Percentiles rank a stretch among this genome's conserved stretches.
These are phyloP conservation scores for Nezara viridula DNA, from an alignment of 2,888 invertebrate species.

Conservation along the genomic window DNA sequence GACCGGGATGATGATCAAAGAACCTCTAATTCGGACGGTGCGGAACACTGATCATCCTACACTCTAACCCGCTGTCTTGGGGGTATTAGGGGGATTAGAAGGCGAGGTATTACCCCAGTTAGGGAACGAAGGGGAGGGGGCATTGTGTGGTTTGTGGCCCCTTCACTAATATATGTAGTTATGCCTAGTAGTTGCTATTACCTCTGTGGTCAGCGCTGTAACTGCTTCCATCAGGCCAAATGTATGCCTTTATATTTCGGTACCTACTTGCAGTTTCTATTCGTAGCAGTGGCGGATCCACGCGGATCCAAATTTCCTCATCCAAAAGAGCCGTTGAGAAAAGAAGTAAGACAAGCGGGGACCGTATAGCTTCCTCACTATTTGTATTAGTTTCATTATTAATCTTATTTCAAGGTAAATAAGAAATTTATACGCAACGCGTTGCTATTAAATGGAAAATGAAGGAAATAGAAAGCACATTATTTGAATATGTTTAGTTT, in stretches of 20 bases:
- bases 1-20: neutral
- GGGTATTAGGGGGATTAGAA: neutral
- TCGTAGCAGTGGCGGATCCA: neutral
- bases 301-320: neutral
- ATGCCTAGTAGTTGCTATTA: neutral
- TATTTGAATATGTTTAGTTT: too few species aligned
- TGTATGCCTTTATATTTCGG: neutral
- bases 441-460: too few species aligned
- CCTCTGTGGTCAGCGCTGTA: neutral
- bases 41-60: conserved; percentile 18
- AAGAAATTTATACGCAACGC: too few species aligned
- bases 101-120: conserved; percentile 23
- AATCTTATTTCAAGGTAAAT: too few species aligned
- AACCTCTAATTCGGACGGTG: neutral
- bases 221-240: neutral
- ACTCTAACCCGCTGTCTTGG: neutral
- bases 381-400: too few species aligned
- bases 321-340: too few species aligned
- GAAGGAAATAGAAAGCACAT: too few species aligned
- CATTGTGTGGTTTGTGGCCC: neutral
- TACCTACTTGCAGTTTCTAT: neutral
- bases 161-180: conserved; percentile 22
- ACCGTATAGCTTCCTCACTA: too few species aligned
- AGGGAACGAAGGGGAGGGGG: neutral
- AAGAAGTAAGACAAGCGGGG: too few species aligned